phyloP scores from a whole-genome alignment of 2,113 vertebrate species.

The Mormyrus iriodes region DNA sequence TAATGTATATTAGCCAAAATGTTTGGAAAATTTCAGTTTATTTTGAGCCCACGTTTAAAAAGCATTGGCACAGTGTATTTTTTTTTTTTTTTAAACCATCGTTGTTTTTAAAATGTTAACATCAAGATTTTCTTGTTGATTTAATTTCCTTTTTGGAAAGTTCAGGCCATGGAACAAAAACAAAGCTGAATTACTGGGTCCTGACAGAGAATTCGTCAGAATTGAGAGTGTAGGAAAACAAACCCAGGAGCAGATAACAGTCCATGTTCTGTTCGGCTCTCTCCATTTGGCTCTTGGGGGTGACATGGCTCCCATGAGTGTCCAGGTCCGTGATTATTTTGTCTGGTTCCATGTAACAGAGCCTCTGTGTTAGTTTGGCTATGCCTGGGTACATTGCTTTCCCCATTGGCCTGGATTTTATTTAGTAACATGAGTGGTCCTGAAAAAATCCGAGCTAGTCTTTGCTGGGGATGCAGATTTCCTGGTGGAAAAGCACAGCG shows the following conservation, averaged over 20 bases:
- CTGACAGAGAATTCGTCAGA: neutral
- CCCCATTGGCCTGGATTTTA: slow-evolving; percentile 4
- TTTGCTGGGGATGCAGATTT: neutral
- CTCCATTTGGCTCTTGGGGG: neutral
- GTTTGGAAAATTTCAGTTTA: neutral
- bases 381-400: neutral
- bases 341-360: slow-evolving; percentile 3
- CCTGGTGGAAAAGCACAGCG: neutral
- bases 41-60: neutral
- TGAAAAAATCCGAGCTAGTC: neutral
- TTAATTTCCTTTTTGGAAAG: slow-evolving; percentile 1
- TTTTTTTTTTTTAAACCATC: neutral
- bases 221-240: neutral
- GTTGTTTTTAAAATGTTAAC: slow-evolving; percentile 4
- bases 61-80: neutral
- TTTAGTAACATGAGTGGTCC: neutral
- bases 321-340: slow-evolving; percentile 8
- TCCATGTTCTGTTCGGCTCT: neutral
- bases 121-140: slow-evolving; percentile 1
- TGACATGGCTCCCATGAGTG: neutral
- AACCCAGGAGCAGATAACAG: neutral
- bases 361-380: neutral
- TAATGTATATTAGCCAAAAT: neutral
- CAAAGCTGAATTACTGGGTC: neutral
- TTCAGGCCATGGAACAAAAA: neutral